Base-by-base conservation (phyloP, 2,888 invertebrate genomes). In the Lasioglossum vierecki region DNA sequence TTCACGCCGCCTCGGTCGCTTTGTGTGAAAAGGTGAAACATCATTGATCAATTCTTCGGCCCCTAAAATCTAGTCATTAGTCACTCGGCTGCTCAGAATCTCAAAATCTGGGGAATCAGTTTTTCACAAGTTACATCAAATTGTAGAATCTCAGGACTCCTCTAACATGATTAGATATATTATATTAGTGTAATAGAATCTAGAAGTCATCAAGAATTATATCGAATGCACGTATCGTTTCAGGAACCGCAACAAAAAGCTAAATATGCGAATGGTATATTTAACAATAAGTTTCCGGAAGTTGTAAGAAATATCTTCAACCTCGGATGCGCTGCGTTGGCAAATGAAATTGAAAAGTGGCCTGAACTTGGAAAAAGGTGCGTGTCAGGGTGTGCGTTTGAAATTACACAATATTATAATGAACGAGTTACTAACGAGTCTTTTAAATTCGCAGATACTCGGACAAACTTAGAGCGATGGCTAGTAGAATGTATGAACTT, bases 1-100 rank as follows among this genome's bases (percentile, higher is more conserved):
- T 96, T 89, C 96, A 96, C 91, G 96, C 96, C 15, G 95, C 95
- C 26, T 96, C 96, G 1, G 95, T 96, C 84, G 94, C 96, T 53
- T 90, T 96, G 82, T 95, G 94, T 73, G 95, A 96, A 89, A 96
- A 96, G 95, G 96, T 96, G 93, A 72, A n/a, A 8, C 15, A 57
- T 11, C 18, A 8, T 13, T 13, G 5, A 41, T 15, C 3, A 18
- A 4, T 44, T 46, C 6, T 46, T 44, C 15, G 8, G 1, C 5
- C 41, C 1, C 4, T 41, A 6, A 4, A 68, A 8, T 9, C 11
- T 22, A 53, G 53, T 53, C 8, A 9, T 53, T n/a, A n/a, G 9
- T 9, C n/a, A 0, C 53, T 22, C 2, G 22, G 9, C 6, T n/a
- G 11, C 9, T n/a, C 22, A 53, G 22, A 22, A n/a, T 53, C 9